Evolutionary conservation across 1,140 invertebrate genomes (phyloP), one percentile per base, ranked within the genome.

Genomic region (Drosophila pseudoananassae): DNA sequence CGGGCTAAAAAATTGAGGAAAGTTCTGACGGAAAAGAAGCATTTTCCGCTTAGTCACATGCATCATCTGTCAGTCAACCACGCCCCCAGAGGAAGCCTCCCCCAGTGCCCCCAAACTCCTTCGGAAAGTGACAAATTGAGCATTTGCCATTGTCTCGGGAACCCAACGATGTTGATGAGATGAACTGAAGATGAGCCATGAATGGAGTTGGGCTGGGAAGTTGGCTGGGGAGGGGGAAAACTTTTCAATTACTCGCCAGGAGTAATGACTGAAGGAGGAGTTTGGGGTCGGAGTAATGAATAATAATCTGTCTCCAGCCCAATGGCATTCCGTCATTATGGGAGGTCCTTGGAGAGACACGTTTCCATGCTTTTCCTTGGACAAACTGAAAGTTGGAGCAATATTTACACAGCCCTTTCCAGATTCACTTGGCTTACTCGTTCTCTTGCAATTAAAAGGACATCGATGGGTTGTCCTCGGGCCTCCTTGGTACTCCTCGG

Each of bases 21-120:
- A 43, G 29, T 20, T 17, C 10, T n/a, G 7, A 15, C 31, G 57
- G 10, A 40, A 43, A 27, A 40, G 36, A 57, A 56, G 51, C 40
- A 74, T 80, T 78, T 85, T 70, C 77, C 55, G 81, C 77, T 80
- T 77, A 81, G 82, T 87, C 82, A 82, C 69, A 72, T 70, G 78
- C 65, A 78, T 78, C 83, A 85, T 85, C 50, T 58, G 78, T 77
- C 82, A 68, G 78, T 45, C 58, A 36, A 54, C 47, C 61, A 66
- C 73, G 49, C 63, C 59, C 23, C 15, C 52, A 4, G 23, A 36
- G 33, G 12, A 36, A 36, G 4, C 33, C 33, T n/a, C 14, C 36
- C 14, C 14, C 23, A 15, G 9, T 1, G 33, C 20, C 46, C 60
- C 53, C 29, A 33, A 8, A 15, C 36, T 50, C 51, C 27, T 25